A percentile compares a stretch with the other conserved stretches of the same genome.
Evolutionary conservation across 2,113 vertebrate genomes (phyloP).

Genomic region (Ceyx melanurus): DNA sequence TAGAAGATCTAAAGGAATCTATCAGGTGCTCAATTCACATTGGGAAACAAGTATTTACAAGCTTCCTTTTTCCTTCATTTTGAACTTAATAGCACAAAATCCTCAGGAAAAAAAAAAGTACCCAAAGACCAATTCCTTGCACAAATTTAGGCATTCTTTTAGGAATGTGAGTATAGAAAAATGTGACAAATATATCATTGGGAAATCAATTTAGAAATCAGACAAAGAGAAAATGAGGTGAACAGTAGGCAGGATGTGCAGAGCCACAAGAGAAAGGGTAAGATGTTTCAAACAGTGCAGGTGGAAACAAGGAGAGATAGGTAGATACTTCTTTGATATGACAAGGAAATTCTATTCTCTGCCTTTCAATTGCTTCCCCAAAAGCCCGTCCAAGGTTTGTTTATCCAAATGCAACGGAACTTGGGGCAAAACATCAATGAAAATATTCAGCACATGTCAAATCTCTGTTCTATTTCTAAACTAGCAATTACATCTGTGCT

Average conservation of each 20-base stretch:
- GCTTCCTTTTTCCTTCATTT: neutral
- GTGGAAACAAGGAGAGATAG: neutral
- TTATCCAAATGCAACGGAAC: slow-evolving; percentile 33
- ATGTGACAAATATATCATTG: slow-evolving; percentile 13
- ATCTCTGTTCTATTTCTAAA: slow-evolving; percentile 23
- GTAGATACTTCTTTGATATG: neutral
- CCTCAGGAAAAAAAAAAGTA: neutral
- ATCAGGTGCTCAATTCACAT: neutral
- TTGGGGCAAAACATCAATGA: slow-evolving; percentile 8
- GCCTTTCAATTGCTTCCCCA: neutral
- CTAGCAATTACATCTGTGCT: neutral
- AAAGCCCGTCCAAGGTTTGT: neutral
- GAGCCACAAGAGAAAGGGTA: neutral
- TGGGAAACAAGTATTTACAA: neutral
- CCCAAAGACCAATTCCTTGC: neutral
- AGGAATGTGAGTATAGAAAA: neutral
- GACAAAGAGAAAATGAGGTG: neutral
- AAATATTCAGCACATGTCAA: neutral
- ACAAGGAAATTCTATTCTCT: neutral
- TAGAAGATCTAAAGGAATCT: neutral
- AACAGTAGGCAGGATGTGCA: neutral
- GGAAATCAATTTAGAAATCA: neutral
- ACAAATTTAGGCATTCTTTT: neutral
- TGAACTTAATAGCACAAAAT: neutral
- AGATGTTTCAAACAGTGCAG: neutral